phyloP scores from a whole-genome alignment of 2,797 vertebrate species.

The Mormyrops attenuatus region DNA sequence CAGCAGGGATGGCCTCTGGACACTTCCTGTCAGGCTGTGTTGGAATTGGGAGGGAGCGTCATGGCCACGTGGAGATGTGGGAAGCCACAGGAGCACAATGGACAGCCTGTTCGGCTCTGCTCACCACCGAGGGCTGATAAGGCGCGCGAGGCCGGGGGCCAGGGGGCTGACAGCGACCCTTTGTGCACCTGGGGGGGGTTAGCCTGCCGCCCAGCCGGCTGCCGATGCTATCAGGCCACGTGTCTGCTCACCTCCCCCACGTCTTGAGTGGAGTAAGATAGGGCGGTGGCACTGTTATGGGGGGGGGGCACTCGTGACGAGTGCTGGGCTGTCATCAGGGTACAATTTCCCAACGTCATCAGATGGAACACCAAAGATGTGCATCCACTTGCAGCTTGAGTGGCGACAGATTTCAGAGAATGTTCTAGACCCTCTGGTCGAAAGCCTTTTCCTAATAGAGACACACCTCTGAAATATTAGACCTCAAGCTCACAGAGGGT shows the following conservation, averaged over 20 bases:
- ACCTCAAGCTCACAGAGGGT: neutral
- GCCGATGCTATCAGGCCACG: constrained; percentile 4
- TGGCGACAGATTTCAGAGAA: neutral
- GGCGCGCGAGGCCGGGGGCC: neutral
- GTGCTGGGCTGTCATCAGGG: neutral
- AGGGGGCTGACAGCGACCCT: neutral
- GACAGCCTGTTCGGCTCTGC: neutral
- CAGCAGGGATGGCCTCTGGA: neutral
- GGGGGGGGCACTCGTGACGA: neutral
- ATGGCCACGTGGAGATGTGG: neutral
- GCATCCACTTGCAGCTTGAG: neutral
- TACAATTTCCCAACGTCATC: neutral
- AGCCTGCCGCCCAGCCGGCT: neutral
- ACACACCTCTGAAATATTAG: neutral
- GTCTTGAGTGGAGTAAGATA: neutral
- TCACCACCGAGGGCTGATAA: neutral
- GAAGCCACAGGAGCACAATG: neutral
- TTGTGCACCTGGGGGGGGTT: constrained; percentile 10
- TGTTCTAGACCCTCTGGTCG: neutral
- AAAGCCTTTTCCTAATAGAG: neutral
- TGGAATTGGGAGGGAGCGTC: neutral
- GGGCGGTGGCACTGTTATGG: neutral
- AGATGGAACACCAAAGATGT: neutral
- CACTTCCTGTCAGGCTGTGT: neutral
- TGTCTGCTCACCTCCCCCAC: neutral